Base-by-base conservation (phyloP, 2,888 invertebrate species). In the Chrysolina oricalcia region DNA sequence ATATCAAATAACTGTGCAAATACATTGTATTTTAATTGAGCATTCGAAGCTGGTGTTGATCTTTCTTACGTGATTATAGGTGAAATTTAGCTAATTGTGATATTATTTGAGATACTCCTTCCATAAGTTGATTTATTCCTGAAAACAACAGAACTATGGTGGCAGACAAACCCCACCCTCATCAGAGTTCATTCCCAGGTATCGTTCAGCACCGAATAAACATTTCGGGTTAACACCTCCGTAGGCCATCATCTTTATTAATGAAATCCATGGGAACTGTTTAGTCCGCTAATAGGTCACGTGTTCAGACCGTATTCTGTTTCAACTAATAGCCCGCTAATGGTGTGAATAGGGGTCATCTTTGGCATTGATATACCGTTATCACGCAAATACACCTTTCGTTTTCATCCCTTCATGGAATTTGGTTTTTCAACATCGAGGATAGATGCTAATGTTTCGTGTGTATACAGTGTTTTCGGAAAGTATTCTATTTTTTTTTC, bases 211-310 rank as follows among this genome's bases (percentile, higher is more conserved):
- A 11, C 19, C 11, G 21, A 53, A 53, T 53, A 53, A 50, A 21
- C 19, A 53, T 53, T 53, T 53, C 53, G 53, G 19, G 13, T 35
- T 53, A 53, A 19, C 53, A 66, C 48, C 48, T 66, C 10, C 53
- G n/a, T 13, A 17, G 56, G 53, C 27, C 21, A 50, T 68, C 68
- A 68, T 68, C 68, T 68, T 50, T 27, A 35, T 68, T 68, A 64
- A 63, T 50, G 19, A 70, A 72, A 72, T 62, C 67, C 74, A 73
- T 78, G 76, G 76, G 78, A 78, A 78, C 50, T 46, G 59, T 76
- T 72, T 59, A 65, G 35, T 17, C 41, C 43, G 62, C 41, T 70
- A 72, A 73, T 68, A 71, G 67, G 73, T 75, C 76, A 73, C 78
- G 76, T 76, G 78, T 59, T 63, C 27, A 46, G 46, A 63, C 71